Evolutionary conservation across 2,113 vertebrate genomes (phyloP), one percentile per base, ranked within the genome.

Genomic region (Ivindomyrus marchei): DNA sequence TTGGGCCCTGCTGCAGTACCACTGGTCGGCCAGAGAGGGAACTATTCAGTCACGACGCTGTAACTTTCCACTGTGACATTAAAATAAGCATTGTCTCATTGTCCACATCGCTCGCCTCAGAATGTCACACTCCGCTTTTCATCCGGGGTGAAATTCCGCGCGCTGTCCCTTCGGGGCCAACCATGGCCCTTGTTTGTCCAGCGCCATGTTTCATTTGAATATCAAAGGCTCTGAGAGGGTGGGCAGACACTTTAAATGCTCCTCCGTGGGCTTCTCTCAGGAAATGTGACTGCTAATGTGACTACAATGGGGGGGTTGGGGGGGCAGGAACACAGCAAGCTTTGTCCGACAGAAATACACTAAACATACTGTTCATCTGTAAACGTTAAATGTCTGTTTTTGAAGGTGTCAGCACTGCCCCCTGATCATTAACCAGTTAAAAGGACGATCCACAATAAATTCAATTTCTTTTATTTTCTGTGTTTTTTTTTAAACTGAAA

Each of bases 141-240:
- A 88, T 90, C 88, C n/a, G 89, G 53, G 50, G n/a, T n/a, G 89
- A 90, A 93, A 84, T 85, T 77, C 90, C 45, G 8, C 89, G 53
- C 86, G 2, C 83, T 89, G 87, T 91, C 39, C 53, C 39, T 31
- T 58, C 70, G 77, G 45, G 58, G 87, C 89, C 88, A 70, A 66
- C 85, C 15, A 9, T 58, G 0, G 74, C 80, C 89, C 31, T n/a
- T 86, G 62, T 93, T 91, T 90, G 31, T 90, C 45, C 89, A 87
- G 88, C 45, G 31, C 56, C 50, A 21, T 91, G 89, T 93, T 90
- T 90, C 85, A 94, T 94, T 94, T 93, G 45, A 92, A 94, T 94
- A 93, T 94, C 90, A 94, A 94, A 93, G 93, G 91, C 56, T 19
- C 46, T 36, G 87, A 91, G 91, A 92, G 66, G 86, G 90, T 90